Evolutionary conservation across 1,140 invertebrate species (phyloP).

Genomic region (Hypsibius dujardini): DNA sequence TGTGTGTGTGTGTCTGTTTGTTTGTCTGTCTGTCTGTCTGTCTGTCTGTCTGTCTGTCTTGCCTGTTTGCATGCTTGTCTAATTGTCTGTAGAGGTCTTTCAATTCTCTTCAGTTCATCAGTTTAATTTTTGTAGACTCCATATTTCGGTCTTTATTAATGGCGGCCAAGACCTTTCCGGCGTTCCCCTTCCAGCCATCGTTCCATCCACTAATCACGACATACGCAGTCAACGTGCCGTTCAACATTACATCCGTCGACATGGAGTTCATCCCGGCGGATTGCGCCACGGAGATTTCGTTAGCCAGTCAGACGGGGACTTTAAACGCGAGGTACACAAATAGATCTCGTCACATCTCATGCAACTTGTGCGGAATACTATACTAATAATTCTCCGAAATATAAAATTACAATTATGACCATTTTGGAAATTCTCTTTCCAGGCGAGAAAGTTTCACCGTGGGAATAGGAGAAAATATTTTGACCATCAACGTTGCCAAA

Average conservation of each 20-base stretch:
- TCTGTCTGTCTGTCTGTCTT: neutral
- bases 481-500: slow-evolving; percentile 29
- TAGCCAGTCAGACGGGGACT: slow-evolving; percentile 28
- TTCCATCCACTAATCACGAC: slow-evolving; percentile 29
- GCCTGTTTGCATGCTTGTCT: neutral
- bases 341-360: neutral
- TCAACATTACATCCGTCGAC: slow-evolving; percentile 28
- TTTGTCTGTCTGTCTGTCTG: neutral
- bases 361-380: neutral
- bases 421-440: slow-evolving; percentile 19
- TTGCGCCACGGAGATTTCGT: slow-evolving; percentile 30
- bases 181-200: slow-evolving; percentile 26
- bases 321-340: too few species aligned
- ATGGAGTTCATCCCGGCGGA: slow-evolving; percentile 28
- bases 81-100: neutral
- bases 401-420: slow-evolving; percentile 10
- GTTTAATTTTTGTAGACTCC: slow-evolving; percentile 23
- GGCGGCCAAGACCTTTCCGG: slow-evolving; percentile 27
- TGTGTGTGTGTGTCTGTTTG: too few species aligned
- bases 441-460: slow-evolving; percentile 33
- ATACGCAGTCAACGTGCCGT: slow-evolving; percentile 29
- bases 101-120: neutral
- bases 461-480: slow-evolving; percentile 32
- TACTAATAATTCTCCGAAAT: neutral
- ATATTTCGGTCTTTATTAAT: slow-evolving; percentile 28